Conservation (phyloP, 2,113 vertebrate genomes). For the Emberiza fucata region DNA sequence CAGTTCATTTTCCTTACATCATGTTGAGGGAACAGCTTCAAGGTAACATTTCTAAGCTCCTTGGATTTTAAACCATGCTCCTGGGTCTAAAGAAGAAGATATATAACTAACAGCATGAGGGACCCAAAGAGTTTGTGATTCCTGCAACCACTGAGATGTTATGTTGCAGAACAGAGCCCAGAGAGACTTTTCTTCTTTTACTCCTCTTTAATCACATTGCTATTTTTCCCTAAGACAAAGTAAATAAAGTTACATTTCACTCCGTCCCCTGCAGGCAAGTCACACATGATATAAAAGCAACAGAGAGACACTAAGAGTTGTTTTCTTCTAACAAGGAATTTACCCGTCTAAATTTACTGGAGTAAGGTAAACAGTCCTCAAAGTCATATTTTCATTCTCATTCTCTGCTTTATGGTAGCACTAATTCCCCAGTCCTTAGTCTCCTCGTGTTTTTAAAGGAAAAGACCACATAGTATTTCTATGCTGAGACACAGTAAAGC, state of each 20-base stretch:
- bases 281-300: not conserved
- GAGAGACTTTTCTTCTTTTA: not conserved
- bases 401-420: not conserved
- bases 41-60: not conserved
- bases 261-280: not conserved
- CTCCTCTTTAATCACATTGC: constrained; percentile 24
- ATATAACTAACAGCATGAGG: not conserved
- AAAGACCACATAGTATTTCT: not conserved
- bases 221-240: not conserved
- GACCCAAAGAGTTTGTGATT: not conserved
- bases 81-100: not conserved
- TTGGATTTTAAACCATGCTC: not conserved
- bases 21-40: not conserved
- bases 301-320: not conserved
- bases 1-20: not conserved
- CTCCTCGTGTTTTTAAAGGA: not conserved
- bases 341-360: not conserved
- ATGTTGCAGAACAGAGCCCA: not conserved
- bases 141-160: not conserved
- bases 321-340: not conserved
- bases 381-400: not conserved
- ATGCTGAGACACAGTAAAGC: not conserved
- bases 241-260: constrained; percentile 42
- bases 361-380: not conserved
- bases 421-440: not conserved